phyloP scores from a whole-genome alignment of 2,888 invertebrate genomes.

The Steinernema scapterisci region DNA sequence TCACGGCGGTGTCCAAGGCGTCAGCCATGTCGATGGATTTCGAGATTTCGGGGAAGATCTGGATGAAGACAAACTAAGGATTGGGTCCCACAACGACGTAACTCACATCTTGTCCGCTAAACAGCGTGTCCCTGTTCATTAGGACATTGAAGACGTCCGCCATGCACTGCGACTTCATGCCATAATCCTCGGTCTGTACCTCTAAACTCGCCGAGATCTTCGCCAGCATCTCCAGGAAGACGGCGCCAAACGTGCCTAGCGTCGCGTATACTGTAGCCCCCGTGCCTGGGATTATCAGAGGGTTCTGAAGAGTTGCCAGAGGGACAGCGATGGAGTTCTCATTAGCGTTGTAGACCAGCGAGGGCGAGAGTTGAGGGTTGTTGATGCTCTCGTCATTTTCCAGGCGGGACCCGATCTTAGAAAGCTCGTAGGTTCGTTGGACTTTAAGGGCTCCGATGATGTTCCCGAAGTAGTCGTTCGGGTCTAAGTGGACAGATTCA shows the following conservation, averaged over 20 bases:
- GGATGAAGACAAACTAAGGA: background rate
- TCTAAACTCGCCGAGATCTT: background rate
- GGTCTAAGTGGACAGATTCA: background rate
- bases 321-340: constrained; percentile 10
- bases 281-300: constrained; percentile 2
- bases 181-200: background rate
- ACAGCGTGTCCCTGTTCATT: constrained; percentile 4
- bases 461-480: constrained; percentile 26
- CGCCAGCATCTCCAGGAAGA: constrained; percentile 24
- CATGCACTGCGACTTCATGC: background rate
- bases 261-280: constrained; percentile 8
- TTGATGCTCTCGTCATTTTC: constrained; percentile 9
- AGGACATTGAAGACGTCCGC: constrained; percentile 19
- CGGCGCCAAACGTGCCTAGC: background rate
- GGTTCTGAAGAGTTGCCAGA: constrained; percentile 10
- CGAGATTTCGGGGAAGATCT: background rate
- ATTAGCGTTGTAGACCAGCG: constrained; percentile 9
- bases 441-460: constrained; percentile 8
- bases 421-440: constrained; percentile 19
- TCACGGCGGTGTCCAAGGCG: background rate
- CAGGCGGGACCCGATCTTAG: constrained; percentile 6
- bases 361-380: background rate
- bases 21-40: constrained; percentile 3
- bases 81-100: too few relatives aligned
- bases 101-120: constrained; percentile 13